Evolutionary conservation across 2,797 vertebrate species (phyloP), one percentile per base, ranked within the genome.

Genomic region (Phoeniculus purpureus): DNA sequence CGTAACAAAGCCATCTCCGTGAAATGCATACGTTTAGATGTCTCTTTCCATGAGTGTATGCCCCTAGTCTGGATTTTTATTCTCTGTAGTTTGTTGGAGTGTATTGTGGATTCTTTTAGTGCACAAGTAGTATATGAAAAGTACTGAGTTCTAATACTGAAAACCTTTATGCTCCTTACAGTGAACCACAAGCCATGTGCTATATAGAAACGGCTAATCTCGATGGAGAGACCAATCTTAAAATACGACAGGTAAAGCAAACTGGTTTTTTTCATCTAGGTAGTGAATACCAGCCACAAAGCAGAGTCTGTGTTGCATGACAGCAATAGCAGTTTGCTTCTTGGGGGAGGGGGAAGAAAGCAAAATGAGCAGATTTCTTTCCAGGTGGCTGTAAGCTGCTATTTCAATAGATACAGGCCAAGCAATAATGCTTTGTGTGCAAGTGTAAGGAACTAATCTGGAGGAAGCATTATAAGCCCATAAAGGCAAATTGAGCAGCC

Each of bases 181-280:
- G 99, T 93, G 99, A 99, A 93, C 99, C 99, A n/a, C 99, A 99
- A 97, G 99, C 99, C 68, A 99, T 99, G 99, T 99, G 99, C 94
- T 99, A 99, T 92, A 98, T 98, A 21, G 99, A 99, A 98, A 99
- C 99, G 54, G 98, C 99, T 66, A 99, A 99, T 96, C 98, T 99
- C 4, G 99, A 99, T 18, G 99, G 99, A 66, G 99, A 99, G 96
- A 99, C 99, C 0, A 99, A 99, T 97, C 98, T 99, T 92, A 99
- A 99, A 98, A 99, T 99, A 96, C 97, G 99, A 94, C 99, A 99
- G 98, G 99, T 99, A 97, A 95, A 94, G 45, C 14, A 59, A 85
- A 40, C 11, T 21, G 6, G 14, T 23, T 22, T 68, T 68, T 60
- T 34, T 10, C 2, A 17, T 34, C 45, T 29, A 34, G 9, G 0